These are phyloP conservation scores for Crotophaga sulcirostris DNA, from an alignment of 2,113 vertebrate species.

Conservation along the genomic window DNA sequence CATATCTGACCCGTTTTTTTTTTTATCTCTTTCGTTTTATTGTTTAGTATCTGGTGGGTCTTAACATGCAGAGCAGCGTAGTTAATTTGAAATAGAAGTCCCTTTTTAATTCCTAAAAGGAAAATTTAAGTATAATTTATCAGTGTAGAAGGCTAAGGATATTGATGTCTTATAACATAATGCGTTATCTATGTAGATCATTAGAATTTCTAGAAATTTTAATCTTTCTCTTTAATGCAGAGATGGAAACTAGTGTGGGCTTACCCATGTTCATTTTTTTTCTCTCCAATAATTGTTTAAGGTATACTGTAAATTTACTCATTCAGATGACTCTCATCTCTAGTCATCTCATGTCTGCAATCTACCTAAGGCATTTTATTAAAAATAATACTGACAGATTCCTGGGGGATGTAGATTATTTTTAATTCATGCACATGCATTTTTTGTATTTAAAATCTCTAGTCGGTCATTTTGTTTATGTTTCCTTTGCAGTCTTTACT, in stretches of 20 bases:
- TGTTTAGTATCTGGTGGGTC: background rate
- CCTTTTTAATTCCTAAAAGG: background rate
- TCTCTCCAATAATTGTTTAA: background rate
- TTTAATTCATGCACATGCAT: background rate
- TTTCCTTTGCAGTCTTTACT: conserved; percentile 87
- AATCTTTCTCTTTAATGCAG: background rate
- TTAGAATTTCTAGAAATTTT: background rate
- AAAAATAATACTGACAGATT: background rate
- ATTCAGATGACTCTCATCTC: background rate
- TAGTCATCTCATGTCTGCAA: background rate
- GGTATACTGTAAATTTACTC: background rate
- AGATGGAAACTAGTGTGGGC: background rate
- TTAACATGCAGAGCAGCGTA: background rate
- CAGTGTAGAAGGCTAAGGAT: background rate
- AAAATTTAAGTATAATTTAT: background rate
- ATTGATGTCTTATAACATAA: background rate
- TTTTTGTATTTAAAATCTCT: background rate
- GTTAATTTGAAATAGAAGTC: background rate
- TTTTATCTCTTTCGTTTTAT: background rate
- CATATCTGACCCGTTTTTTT: background rate
- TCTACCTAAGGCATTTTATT: background rate
- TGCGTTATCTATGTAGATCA: background rate
- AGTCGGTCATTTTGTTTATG: background rate
- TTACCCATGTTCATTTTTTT: background rate
- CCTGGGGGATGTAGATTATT: background rate